Evolutionary conservation across 2,113 vertebrate genomes (phyloP).

Genomic region (Numida meleagris): DNA sequence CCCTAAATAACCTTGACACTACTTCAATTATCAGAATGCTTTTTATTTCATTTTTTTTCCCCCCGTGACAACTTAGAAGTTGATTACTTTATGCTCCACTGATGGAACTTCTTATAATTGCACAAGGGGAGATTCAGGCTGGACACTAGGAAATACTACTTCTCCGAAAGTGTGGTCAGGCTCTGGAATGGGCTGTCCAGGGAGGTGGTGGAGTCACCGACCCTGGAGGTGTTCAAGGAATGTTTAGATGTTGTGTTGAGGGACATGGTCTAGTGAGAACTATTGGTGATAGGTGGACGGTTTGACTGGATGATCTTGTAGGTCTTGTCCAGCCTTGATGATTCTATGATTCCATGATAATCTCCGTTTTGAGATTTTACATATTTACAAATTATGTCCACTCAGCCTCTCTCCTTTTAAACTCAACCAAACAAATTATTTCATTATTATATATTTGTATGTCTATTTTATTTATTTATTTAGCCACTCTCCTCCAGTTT

Average conservation of each 20-base stretch:
- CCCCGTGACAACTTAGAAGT: background rate
- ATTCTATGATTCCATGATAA: no score
- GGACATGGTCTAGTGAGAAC: no score
- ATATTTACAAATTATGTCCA: background rate
- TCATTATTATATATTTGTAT: background rate
- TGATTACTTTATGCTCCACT: background rate
- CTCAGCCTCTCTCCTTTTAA: background rate
- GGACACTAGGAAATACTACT: no score
- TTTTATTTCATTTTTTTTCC: background rate
- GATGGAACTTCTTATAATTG: background rate
- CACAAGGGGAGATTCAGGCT: no score
- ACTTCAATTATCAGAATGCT: background rate
- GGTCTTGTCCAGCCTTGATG: no score
- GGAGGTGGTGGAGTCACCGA: no score
- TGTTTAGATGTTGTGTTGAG: no score
- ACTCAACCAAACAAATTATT: background rate
- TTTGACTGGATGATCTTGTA: no score
- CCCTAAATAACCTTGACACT: background rate
- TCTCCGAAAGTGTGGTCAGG: no score
- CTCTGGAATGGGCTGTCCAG: no score
- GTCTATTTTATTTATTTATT: background rate
- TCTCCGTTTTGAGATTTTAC: background rate
- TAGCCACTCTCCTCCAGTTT: background rate
- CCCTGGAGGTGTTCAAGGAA: no score
- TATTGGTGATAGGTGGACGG: no score